Evolutionary conservation across 1,140 invertebrate species (phyloP), one percentile per base, ranked within the genome.

Genomic region (Physella acuta): DNA sequence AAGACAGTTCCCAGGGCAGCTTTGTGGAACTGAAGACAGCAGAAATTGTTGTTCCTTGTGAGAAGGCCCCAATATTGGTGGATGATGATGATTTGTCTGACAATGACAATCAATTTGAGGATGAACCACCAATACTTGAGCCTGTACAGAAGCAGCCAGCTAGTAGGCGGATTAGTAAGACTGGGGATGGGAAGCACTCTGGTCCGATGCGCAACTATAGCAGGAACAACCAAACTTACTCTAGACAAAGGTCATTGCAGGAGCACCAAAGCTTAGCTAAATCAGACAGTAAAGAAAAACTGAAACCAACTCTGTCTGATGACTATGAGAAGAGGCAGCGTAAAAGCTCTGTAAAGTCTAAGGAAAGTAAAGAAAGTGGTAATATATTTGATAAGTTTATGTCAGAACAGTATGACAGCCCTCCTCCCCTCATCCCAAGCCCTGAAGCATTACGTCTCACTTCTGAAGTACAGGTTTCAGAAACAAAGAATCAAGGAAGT

Each of bases 311-410:
- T 3, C 14, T 28, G 1, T 30, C 59, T 26, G 30, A 51, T n/a
- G 34, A 37, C 28, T 3, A 16, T 33, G 62, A 64, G 20, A 33
- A 33, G 16, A 31, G 36, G 33, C 30, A n/a, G 49, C 51, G 37
- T 0, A 56, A 26, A 30, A 20, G 14, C 16, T 39, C 36, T 39
- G 2, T 44, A 26, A 39, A 5, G 0, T 49, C 26, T 1, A 36
- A 4, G 16, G n/a, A 63, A n/a, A 30, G 8, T 11, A 34, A 56
- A 3, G 36, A 56, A 56, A 56, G 33, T 56, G 52, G 26, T 5
- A 67, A 56, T 33, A 56, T 67, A 2, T 67, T 55, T 67, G 64
- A 67, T 28, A 55, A 67, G 17, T 55, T 67, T 16, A 34, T 14
- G 2, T 55, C 64, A n/a, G 31, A 56, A 56, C 30, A 28, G 11